Base-by-base conservation (phyloP, 2,113 vertebrate species). In the Zosterops hypoxanthus region DNA sequence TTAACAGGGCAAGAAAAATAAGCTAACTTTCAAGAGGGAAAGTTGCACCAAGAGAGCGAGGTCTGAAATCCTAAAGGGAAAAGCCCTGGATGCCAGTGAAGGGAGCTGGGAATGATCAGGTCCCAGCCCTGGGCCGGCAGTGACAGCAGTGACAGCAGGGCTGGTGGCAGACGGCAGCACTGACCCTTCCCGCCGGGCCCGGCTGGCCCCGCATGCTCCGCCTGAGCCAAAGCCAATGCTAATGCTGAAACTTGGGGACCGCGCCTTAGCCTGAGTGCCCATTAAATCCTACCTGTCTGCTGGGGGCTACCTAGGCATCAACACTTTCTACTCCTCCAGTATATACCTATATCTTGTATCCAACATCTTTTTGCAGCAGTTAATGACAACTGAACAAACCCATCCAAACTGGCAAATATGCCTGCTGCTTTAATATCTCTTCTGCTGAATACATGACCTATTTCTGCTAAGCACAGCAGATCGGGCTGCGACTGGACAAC, bases 151-250 rank as follows among this genome's bases (percentile, higher is more conserved):
- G 72, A 9, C 59, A 69, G 34, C 82, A 90, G 94, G 86, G 82
- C 88, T 55, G 82, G 82, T 70, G 86, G 90, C 94, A 95, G 92
- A 87, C 5, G 70, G 87, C 65, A 28, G 84, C 87, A 52, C 95
- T 64, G 85, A 60, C 81, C 69, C 57, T 68, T 39, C 42, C 77
- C 0, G 1, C 68, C 0, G 1, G 44, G 41, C 75, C 71, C 3
- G 3, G 76, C 63, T 50, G 66, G 41, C 53, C 0, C 56, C 0
- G 1, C 61, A 2, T 0, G 49, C 73, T 44, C 20, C 5, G n/a
- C 70, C 77, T 5, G 5, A 49, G 8, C 39, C 39, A 39, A 39
- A 60, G 69, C 33, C 31, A 44, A 16, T 2, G 71, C 50, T 50
- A 19, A 20, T 4, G 70, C 41, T 56, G 29, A 26, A 13, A 29